phyloP scores from a whole-genome alignment of 2,888 invertebrate genomes.

The Megamerina dolium region DNA sequence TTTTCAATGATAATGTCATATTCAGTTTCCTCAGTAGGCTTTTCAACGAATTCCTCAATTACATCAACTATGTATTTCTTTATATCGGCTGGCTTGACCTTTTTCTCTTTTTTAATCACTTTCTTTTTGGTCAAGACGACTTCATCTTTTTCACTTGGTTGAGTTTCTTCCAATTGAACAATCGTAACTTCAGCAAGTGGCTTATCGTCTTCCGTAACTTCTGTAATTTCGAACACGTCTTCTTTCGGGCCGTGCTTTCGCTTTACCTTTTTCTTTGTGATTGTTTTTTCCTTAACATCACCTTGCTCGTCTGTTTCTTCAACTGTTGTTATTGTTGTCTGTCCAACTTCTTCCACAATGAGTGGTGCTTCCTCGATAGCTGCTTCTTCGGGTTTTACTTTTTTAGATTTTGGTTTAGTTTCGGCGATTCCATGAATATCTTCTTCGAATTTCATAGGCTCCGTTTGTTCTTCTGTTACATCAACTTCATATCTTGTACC shows the following conservation, averaged over 20 bases:
- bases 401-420: background rate
- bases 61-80: conserved; percentile 28
- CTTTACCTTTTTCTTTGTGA: conserved; percentile 36
- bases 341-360: conserved; percentile 24
- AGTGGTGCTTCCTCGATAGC: conserved; percentile 7
- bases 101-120: too few species aligned
- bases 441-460: conserved; percentile 49
- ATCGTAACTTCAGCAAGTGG: conserved; percentile 45
- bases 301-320: conserved; percentile 23
- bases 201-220: conserved; percentile 37
- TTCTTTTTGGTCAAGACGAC: background rate
- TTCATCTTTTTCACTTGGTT: conserved; percentile 2
- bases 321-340: conserved; percentile 15
- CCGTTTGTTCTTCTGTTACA: conserved; percentile 18
- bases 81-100: conserved; percentile 35
- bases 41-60: conserved; percentile 22
- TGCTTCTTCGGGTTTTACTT: conserved; percentile 19
- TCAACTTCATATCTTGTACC: conserved; percentile 28
- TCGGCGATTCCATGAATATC: conserved; percentile 24
- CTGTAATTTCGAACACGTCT: conserved; percentile 38
- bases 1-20: too few species aligned
- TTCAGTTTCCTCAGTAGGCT: too few species aligned
- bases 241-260: conserved; percentile 37
- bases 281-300: conserved; percentile 22
- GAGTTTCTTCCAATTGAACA: conserved; percentile 27